Percentiles rank a stretch among this genome's conserved stretches.
Evolutionary conservation across 2,113 vertebrate species (phyloP).

Genomic region (human): GRCh38 chr1:219037001-219037500

Average conservation of each 20-base stretch:
- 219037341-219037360: background rate
- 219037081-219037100: background rate
- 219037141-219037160: background rate
- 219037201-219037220: background rate
- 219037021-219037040: slow-evolving; percentile 61
- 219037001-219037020: slow-evolving; percentile 49
- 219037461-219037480: background rate
- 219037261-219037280: background rate
- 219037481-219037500: background rate
- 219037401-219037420: background rate
- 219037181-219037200: background rate
- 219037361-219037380: background rate
- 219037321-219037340: background rate
- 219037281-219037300: background rate
- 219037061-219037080: slow-evolving; percentile 30
- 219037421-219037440: background rate
- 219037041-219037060: slow-evolving; percentile 49
- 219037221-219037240: background rate
- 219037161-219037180: background rate
- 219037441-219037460: background rate
- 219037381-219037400: background rate
- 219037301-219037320: background rate
- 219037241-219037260: background rate
- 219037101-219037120: slow-evolving; percentile 8
- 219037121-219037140: background rate